Base-by-base conservation (phyloP, 2,797 vertebrate species). In the Monodelphis domestica region DNA sequence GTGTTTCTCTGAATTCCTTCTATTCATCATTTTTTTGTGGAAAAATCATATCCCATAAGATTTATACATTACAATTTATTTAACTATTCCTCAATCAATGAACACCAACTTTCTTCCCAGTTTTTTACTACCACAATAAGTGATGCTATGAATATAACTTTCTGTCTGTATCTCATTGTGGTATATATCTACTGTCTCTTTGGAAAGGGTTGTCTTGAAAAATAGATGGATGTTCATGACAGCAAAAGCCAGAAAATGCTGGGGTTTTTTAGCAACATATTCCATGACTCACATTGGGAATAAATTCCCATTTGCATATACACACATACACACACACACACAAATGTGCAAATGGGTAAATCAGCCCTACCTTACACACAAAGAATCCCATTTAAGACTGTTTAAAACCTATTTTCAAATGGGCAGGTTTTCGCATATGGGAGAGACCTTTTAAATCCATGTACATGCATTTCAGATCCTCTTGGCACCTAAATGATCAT, bases 231-330 rank as follows among this genome's bases (percentile, higher is more conserved):
- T 63, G 57, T 51, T 56, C 30, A 63, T 53, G 78, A 92, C 87
- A 93, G 21, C 5, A 11, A 92, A 92, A 92, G 29, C 12, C 9
- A 53, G 7, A 15, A 78, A 57, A 87, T 94, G 33, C 17, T 52
- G 92, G 89, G 95, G 38, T 59, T 54, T 95, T 95, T 94, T 90
- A 92, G 93, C 93, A 53, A 53, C 3, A n/a, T n/a, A 11, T 70
- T 50, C 12, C 88, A 78, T 93, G 54, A 45, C 33, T 51, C 15
- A 87, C 30, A 15, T 33, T 51, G 57, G 89, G 87, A 93, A 94
- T 55, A 24, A 7, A 1, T 45, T 93, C 59, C 30, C n/a, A 53
- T 87, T 53, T 91, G 45, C 54, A 91, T 54, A 90, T 4, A n/a
- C 84, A 21, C 12, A 30, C 4, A n/a, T 54, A 90, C 4, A n/a